Percentiles rank a stretch among this genome's conserved stretches.
Evolutionary conservation across 1,140 invertebrate genomes (phyloP).

Genomic region (Ceratina australensis): DNA sequence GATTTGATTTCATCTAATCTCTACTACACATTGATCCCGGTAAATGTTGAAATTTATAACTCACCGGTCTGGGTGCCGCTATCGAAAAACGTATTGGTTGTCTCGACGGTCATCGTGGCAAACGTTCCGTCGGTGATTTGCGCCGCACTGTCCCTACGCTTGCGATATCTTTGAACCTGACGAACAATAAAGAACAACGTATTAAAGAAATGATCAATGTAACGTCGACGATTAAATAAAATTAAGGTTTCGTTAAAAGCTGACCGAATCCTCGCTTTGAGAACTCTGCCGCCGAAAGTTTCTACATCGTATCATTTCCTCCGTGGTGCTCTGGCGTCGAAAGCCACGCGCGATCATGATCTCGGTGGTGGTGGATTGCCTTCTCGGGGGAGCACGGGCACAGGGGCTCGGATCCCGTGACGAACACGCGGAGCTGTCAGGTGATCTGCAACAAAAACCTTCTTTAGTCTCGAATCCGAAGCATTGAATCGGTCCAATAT

Average conservation of each 20-base stretch:
- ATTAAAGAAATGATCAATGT: background rate
- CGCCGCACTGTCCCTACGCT: constrained; percentile 90
- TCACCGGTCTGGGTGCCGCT: constrained; percentile 95
- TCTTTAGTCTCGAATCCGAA: no score
- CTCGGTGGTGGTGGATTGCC: constrained; percentile 95
- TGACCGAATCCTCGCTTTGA: constrained; percentile 88
- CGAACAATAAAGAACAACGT: constrained; percentile 28
- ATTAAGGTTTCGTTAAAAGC: constrained; percentile 49
- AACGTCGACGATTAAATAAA: background rate
- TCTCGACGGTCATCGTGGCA: constrained; percentile 95
- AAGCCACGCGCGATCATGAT: constrained; percentile 94
- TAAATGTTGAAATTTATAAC: constrained; percentile 64
- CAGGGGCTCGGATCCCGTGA: constrained; percentile 86
- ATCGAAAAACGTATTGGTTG: constrained; percentile 94
- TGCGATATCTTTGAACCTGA: constrained; percentile 83
- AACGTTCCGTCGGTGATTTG: constrained; percentile 96
- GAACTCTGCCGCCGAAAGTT: constrained; percentile 91
- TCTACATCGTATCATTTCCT: constrained; percentile 94
- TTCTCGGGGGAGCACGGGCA: constrained; percentile 82
- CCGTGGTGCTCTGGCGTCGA: constrained; percentile 92
- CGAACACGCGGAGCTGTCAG: constrained; percentile 79
- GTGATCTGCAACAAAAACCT: constrained; percentile 70
- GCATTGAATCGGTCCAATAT: no score
- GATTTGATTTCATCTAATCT: no score
- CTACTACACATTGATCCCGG: background rate